These are phyloP conservation scores for Synergus laeviventris DNA, from an alignment of 2,888 invertebrate genomes.

Conservation along the genomic window DNA sequence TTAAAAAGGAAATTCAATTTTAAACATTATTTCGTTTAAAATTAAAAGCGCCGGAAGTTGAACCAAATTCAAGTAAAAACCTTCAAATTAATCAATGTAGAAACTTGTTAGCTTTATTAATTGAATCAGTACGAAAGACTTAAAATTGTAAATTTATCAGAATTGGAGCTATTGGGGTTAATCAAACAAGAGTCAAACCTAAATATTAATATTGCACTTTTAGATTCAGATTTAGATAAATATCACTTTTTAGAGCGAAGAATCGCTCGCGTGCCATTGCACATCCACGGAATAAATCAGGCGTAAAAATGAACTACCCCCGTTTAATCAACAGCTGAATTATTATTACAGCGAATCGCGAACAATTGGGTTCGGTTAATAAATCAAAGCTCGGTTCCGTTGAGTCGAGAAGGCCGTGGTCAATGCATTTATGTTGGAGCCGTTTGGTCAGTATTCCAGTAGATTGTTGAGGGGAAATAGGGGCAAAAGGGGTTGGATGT, in stretches of 20 bases:
- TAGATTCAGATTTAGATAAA: constrained; percentile 31
- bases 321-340: constrained; percentile 74
- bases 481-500: neutral
- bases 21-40: too few species aligned
- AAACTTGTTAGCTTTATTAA: too few species aligned
- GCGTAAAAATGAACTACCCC: constrained; percentile 48
- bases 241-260: constrained; percentile 20
- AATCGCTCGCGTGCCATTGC: constrained; percentile 37
- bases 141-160: neutral
- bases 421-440: constrained; percentile 68
- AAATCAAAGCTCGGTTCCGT: constrained; percentile 66
- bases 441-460: constrained; percentile 11
- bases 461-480: neutral
- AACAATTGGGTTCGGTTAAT: constrained; percentile 71
- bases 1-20: too few species aligned
- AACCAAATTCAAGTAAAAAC: too few species aligned
- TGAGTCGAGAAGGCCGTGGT: constrained; percentile 40
- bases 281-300: constrained; percentile 42
- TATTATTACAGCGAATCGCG: constrained; percentile 72
- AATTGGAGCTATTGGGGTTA: neutral
- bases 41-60: too few species aligned
- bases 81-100: too few species aligned
- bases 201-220: constrained; percentile 18
- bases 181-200: neutral
- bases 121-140: too few species aligned